These are phyloP conservation scores for Porphyrio hochstetteri DNA, from an alignment of 2,113 vertebrate genomes.

Conservation along the genomic window DNA sequence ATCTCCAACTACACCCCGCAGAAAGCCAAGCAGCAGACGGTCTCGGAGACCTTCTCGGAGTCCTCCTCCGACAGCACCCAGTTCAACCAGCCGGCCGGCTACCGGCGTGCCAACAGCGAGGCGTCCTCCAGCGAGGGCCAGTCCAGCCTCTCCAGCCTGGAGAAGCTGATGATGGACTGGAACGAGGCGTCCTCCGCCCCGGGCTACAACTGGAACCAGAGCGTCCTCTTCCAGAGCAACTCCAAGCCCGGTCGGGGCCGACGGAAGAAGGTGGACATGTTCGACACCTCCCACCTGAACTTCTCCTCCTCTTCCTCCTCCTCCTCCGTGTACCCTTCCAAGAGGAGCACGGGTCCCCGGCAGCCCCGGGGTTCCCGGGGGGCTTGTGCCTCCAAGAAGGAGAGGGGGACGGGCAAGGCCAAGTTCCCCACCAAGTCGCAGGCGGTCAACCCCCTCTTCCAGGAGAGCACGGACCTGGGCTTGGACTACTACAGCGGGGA, in stretches of 20 bases:
- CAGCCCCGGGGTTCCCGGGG: slow-evolving; percentile 87
- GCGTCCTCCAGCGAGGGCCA: slow-evolving; percentile 85
- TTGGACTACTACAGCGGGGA: slow-evolving; percentile 98
- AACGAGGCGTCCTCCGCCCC: slow-evolving; percentile 92
- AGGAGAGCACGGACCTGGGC: slow-evolving; percentile 86
- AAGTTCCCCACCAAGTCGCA: slow-evolving; percentile 83
- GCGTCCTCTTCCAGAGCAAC: slow-evolving; percentile 93
- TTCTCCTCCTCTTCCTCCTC: slow-evolving; percentile 88
- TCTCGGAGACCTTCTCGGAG: slow-evolving; percentile 90
- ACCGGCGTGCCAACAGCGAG: slow-evolving; percentile 85
- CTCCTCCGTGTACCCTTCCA: slow-evolving; percentile 87
- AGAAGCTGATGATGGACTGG: slow-evolving; percentile 99
- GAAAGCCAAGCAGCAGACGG: slow-evolving; percentile 93
- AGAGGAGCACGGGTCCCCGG: slow-evolving; percentile 86
- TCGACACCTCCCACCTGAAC: slow-evolving; percentile 82
- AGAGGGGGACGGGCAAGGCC: slow-evolving; percentile 84
- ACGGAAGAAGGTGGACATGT: slow-evolving; percentile 92
- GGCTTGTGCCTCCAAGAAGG: slow-evolving; percentile 88
- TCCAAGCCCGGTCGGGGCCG: slow-evolving; percentile 92
- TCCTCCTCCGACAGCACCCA: slow-evolving; percentile 97
- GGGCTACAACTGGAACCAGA: slow-evolving; percentile 98
- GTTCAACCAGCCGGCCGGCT: slow-evolving; percentile 82
- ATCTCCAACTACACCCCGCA: slow-evolving; percentile 99
- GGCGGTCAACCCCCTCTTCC: slow-evolving; percentile 86
- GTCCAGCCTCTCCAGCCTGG: slow-evolving; percentile 95